A percentile compares a stretch with the other conserved stretches of the same genome.
phyloP scores from a whole-genome alignment of 2,113 vertebrate genomes.

The Delphinus delphis region DNA sequence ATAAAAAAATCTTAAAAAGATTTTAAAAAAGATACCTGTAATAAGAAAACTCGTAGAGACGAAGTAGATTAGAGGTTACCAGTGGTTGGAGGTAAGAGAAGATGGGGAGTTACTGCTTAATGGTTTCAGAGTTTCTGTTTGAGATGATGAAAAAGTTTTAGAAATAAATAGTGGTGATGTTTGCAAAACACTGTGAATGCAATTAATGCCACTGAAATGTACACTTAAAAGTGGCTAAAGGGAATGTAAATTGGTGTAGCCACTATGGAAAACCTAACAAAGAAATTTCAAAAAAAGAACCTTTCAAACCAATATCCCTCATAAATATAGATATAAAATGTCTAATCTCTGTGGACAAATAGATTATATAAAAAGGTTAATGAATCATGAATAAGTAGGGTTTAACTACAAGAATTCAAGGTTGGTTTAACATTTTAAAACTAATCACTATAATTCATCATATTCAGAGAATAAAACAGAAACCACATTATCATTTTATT shows the following conservation, averaged over 20 bases:
- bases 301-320: neutral
- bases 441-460: neutral
- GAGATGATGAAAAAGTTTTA: neutral
- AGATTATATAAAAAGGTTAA: neutral
- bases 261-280: neutral
- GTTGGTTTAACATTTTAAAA: neutral
- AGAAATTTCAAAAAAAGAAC: neutral
- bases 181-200: neutral
- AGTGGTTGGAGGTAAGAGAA: neutral
- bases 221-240: neutral
- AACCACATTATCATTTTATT: neutral
- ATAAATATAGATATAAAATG: neutral
- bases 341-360: neutral
- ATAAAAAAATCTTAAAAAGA: no score
- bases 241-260: neutral
- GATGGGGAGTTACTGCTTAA: neutral
- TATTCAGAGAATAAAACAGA: neutral
- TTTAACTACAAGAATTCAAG: constrained; percentile 12
- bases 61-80: neutral
- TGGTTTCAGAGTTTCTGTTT: neutral
- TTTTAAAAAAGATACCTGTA: neutral
- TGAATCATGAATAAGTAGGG: neutral
- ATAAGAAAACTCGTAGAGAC: neutral
- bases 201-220: neutral
- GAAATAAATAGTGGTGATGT: neutral